Conservation (phyloP, 2,113 vertebrate genomes). For the Pachyramphus minor region DNA sequence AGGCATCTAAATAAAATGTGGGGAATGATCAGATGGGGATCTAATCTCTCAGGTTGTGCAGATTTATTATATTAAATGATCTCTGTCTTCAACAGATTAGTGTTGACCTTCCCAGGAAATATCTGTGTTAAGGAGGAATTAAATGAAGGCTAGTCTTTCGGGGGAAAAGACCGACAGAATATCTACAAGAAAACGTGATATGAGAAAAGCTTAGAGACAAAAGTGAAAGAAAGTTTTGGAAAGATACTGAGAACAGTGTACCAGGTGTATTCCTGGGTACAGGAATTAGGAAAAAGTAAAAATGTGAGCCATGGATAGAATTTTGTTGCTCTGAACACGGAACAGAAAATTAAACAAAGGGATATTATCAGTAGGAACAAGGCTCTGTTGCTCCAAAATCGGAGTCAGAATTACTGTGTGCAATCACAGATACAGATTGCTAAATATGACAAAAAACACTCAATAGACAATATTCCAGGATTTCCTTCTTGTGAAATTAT, state of each 20-base stretch:
- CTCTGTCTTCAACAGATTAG: neutral
- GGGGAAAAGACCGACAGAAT: neutral
- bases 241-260: neutral
- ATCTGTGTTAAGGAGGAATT: neutral
- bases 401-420: neutral
- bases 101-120: neutral
- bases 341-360: neutral
- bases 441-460: neutral
- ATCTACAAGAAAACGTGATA: neutral
- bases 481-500: neutral
- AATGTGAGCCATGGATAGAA: neutral
- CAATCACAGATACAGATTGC: neutral
- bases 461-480: neutral
- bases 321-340: neutral
- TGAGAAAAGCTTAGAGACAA: neutral
- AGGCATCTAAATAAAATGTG: neutral
- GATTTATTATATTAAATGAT: neutral
- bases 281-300: neutral
- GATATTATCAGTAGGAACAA: neutral
- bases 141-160: neutral
- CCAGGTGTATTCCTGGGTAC: neutral
- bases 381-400: neutral
- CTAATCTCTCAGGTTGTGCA: constrained; percentile 5
- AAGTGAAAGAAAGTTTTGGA: neutral
- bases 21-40: neutral